phyloP scores from a whole-genome alignment of 2,888 invertebrate species.

The Temnothorax ravouxi region DNA sequence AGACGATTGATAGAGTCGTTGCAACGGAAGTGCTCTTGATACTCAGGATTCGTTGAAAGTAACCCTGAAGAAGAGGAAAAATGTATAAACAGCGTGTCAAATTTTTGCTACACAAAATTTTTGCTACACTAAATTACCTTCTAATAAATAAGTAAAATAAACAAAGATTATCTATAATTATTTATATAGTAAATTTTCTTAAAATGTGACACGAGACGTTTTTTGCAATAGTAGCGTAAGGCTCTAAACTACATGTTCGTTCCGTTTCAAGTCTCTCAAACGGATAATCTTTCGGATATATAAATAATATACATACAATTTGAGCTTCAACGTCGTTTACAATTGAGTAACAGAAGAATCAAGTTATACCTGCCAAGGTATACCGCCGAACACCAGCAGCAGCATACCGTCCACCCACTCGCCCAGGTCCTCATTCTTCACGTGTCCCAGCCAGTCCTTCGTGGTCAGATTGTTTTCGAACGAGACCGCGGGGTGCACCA shows the following conservation, averaged over 20 bases:
- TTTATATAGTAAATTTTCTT: not conserved
- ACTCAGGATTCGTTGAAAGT: conserved; percentile 91
- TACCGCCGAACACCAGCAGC: conserved; percentile 89
- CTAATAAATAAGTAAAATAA: not conserved
- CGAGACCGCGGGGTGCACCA: conserved; percentile 88
- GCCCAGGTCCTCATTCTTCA: conserved; percentile 86
- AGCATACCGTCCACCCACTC: conserved; percentile 89
- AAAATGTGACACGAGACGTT: not conserved
- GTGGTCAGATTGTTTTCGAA: conserved; percentile 82
- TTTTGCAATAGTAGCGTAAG: not conserved
- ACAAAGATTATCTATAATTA: not conserved
- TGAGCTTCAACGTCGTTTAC: not conserved
- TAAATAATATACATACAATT: no score
- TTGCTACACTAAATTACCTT: not conserved
- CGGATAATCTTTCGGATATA: not conserved
- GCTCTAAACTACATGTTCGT: not conserved
- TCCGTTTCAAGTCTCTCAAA: not conserved
- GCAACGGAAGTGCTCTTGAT: conserved; percentile 89
- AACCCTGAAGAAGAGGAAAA: conserved; percentile 85
- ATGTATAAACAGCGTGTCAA: not conserved
- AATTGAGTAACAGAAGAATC: conserved; percentile 6
- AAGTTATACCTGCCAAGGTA: conserved; percentile 90
- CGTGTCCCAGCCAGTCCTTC: conserved; percentile 88
- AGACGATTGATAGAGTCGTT: conserved; percentile 89
- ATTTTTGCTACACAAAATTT: not conserved